These are phyloP conservation scores for Taurulus bubalis DNA, from an alignment of 2,113 vertebrate genomes.

Conservation along the genomic window DNA sequence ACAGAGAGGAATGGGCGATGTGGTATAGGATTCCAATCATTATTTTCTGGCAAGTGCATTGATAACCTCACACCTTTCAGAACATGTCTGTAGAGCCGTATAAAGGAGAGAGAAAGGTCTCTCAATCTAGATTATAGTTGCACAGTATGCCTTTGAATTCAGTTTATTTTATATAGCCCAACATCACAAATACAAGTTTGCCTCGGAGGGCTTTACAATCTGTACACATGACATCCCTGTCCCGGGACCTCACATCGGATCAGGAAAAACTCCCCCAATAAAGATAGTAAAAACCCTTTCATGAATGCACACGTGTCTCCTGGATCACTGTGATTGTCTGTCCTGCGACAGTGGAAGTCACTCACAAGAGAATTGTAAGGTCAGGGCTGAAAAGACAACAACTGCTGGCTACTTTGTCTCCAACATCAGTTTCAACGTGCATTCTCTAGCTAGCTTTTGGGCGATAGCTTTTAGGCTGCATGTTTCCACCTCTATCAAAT, in stretches of 20 bases:
- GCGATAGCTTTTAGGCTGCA: not conserved
- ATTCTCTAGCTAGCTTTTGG: not conserved
- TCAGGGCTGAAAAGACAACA: not conserved
- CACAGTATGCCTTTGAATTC: not conserved
- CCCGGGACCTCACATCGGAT: too few species aligned
- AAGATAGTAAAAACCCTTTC: too few species aligned
- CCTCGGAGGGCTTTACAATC: too few species aligned
- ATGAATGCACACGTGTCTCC: not conserved
- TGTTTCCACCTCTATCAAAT: not conserved
- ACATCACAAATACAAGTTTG: too few species aligned
- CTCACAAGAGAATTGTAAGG: not conserved
- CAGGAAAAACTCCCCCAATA: too few species aligned
- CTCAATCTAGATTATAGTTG: not conserved
- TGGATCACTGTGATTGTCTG: not conserved
- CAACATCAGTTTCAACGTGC: not conserved
- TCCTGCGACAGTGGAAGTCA: not conserved
- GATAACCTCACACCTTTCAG: not conserved
- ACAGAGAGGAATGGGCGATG: conserved; percentile 5
- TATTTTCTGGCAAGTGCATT: not conserved
- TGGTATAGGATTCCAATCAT: not conserved
- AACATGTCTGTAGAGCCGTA: not conserved
- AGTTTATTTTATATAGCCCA: too few species aligned
- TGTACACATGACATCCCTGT: too few species aligned
- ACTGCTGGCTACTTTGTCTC: not conserved
- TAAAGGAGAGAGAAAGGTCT: not conserved